Evolutionary conservation across 2,888 invertebrate genomes (phyloP), one percentile per base, ranked within the genome.

Genomic region (Perdita meconis): DNA sequence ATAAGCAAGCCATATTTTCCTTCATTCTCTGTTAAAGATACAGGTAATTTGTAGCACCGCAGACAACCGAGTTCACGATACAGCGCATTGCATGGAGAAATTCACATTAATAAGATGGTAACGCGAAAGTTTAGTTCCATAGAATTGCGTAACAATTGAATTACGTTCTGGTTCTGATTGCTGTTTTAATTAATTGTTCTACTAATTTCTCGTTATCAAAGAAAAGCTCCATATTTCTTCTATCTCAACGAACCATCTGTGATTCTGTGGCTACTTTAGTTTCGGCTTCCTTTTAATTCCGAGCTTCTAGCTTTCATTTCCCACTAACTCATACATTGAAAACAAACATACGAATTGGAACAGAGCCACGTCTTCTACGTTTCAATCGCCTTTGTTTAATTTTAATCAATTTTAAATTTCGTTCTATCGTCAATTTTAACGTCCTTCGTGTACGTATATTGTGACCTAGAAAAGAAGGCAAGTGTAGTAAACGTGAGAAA

Each of bases 381-480:
- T 56, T 34, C 30, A 13, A 56, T 53, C n/a, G 13, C 12, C n/a
- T 56, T n/a, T 56, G 57, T 65, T 65, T 56, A 42, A 65, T 44
- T 65, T 65, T 16, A 22, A 65, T 57, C 44, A 13, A 13, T 5
- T n/a, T 1, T 6, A 40, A 30, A 30, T 1, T 19, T 16, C 38
- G 19, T 12, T 30, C 5, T 3, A 13, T 1, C 3, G 2, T 24
- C 26, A 19, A 53, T 26, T 40, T 40, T 19, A 0, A 16, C 19
- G n/a, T 16, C 0, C 0, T 5, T 2, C 2, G 2, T 22, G 5
- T 19, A 13, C 19, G 22, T 1, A 47, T 8, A 16, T 19, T 6
- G 12, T 3, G 19, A 47, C 22, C 47, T 22, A 47, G 22, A 47
- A 47, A 47, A 3, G 1, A 47, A 47, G 8, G 19, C 22, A 47